Conservation (phyloP, 2,797 vertebrate genomes). For the Chiroxiphia lanceolata region DNA sequence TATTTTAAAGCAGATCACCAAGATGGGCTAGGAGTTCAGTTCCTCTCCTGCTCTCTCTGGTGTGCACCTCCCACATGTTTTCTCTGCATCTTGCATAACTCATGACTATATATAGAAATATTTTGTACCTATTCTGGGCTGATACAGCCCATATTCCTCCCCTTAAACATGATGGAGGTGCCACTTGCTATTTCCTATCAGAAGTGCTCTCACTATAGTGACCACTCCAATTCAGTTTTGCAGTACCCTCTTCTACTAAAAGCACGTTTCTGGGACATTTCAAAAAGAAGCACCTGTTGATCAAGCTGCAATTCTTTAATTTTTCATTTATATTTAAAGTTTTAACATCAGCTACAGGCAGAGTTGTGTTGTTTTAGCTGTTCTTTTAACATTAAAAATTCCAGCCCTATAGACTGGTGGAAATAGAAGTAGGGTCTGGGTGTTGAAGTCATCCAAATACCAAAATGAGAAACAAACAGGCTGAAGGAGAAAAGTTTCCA, state of each 20-base stretch:
- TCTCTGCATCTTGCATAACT: neutral
- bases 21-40: neutral
- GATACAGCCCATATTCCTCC: neutral
- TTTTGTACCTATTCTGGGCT: neutral
- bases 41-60: neutral
- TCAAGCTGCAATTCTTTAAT: neutral
- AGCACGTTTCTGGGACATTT: neutral
- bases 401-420: neutral
- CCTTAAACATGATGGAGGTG: neutral
- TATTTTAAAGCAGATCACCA: neutral
- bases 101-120: neutral
- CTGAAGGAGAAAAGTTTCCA: neutral
- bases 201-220: neutral
- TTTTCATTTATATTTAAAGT: neutral
- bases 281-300: neutral
- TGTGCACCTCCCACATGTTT: neutral
- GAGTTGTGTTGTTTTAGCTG: neutral
- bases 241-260: neutral
- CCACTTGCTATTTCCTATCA: neutral
- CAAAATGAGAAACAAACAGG: neutral
- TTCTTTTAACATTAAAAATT: neutral
- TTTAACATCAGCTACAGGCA: neutral
- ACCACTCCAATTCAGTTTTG: neutral
- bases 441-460: neutral
- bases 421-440: neutral